These are phyloP conservation scores for Daboia siamensis DNA, from an alignment of 2,113 vertebrate species.

Conservation along the genomic window DNA sequence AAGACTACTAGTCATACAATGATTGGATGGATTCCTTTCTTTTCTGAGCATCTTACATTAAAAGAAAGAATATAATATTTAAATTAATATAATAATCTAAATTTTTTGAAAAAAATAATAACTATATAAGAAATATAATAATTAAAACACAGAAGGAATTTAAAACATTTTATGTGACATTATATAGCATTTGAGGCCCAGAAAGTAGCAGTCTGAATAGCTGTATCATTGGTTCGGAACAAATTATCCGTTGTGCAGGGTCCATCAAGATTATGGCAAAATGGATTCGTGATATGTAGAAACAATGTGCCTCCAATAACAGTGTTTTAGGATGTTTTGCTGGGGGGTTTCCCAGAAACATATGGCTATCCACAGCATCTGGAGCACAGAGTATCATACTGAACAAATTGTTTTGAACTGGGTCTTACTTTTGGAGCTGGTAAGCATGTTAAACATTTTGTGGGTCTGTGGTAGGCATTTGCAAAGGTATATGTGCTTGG, in stretches of 20 bases:
- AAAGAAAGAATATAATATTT: background rate
- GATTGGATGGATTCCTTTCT: background rate
- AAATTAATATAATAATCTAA: background rate
- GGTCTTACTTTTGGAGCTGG: background rate
- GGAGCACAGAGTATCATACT: background rate
- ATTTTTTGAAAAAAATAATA: background rate
- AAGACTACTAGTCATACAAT: background rate
- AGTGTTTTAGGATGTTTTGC: background rate
- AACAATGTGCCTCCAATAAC: background rate
- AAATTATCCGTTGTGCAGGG: background rate
- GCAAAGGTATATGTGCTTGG: background rate
- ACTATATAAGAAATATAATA: background rate
- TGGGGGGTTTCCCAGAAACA: background rate
- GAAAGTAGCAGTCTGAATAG: background rate
- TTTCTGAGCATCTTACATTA: background rate
- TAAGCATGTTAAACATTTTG: background rate
- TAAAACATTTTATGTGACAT: background rate
- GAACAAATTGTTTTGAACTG: background rate
- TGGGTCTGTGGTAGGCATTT: background rate
- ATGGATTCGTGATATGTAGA: background rate
- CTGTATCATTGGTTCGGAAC: background rate
- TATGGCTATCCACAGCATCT: background rate
- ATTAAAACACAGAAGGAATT: background rate
- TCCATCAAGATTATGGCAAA: background rate
- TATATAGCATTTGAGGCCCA: background rate